A percentile compares a stretch with the other conserved stretches of the same genome.
Evolutionary conservation across 1,140 invertebrate species (phyloP).

Genomic region (Acarapis woodi): DNA sequence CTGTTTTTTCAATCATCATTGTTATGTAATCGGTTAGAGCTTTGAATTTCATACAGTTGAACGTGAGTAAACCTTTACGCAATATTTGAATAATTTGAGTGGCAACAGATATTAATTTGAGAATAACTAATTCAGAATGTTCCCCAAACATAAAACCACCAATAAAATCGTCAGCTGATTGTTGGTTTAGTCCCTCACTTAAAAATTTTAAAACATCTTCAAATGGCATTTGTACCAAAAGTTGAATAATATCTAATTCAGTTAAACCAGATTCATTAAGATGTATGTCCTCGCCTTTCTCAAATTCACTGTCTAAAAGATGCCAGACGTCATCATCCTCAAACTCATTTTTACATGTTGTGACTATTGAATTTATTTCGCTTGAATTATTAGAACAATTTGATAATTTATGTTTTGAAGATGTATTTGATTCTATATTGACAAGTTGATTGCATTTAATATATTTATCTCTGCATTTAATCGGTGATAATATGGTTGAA

Average conservation of each 20-base stretch:
- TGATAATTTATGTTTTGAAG: too few relatives aligned
- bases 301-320: slow-evolving; percentile 3
- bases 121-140: slow-evolving; percentile 7
- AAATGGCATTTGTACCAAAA: slow-evolving; percentile 9
- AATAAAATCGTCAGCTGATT: neutral
- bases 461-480: slow-evolving; percentile 1
- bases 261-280: slow-evolving; percentile 1
- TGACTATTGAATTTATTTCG: too few relatives aligned
- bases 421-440: too few relatives aligned
- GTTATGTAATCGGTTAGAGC: slow-evolving; percentile 8
- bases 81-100: slow-evolving; percentile 9
- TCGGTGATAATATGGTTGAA: slow-evolving; percentile 7
- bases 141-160: neutral
- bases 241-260: slow-evolving; percentile 10
- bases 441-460: neutral
- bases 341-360: slow-evolving; percentile 6
- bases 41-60: slow-evolving; percentile 10
- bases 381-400: too few relatives aligned
- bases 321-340: slow-evolving; percentile 4
- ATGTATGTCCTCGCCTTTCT: slow-evolving; percentile 8
- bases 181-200: neutral
- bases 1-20: slow-evolving; percentile 6
- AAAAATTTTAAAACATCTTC: slow-evolving; percentile 7
- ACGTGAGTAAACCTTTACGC: slow-evolving; percentile 7
- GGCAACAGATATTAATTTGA: slow-evolving; percentile 9